Percentiles rank a stretch among this genome's conserved stretches.
Conservation (phyloP, 2,888 invertebrate genomes). For the Chouioia cunea region DNA sequence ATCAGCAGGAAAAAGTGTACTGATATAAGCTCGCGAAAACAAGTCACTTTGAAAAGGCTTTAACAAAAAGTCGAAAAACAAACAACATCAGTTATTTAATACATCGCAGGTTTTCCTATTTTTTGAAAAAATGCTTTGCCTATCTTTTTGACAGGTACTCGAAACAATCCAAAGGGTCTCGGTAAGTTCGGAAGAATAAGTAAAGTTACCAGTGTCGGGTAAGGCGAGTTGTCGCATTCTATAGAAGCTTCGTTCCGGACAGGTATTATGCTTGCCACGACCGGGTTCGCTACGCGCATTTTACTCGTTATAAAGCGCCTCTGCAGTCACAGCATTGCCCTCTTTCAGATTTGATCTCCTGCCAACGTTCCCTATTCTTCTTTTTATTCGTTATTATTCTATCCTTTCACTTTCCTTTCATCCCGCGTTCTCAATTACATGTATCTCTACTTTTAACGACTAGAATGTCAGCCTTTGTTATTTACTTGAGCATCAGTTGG, state of each 20-base stretch:
- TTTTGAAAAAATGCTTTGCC: no score
- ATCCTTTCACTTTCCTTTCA: neutral
- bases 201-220: slow-evolving; percentile 16
- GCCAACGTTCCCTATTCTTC: neutral
- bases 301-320: slow-evolving; percentile 30
- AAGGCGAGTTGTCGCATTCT: slow-evolving; percentile 15
- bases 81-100: no score
- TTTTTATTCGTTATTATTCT: neutral
- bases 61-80: no score
- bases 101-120: no score
- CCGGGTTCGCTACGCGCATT: slow-evolving; percentile 19
- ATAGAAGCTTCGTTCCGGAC: slow-evolving; percentile 45
- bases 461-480: slow-evolving; percentile 30
- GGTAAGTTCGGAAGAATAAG: slow-evolving; percentile 40
- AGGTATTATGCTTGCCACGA: slow-evolving; percentile 42
- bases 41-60: no score
- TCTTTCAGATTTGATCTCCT: no score
- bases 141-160: no score
- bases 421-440: slow-evolving; percentile 30
- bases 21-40: no score
- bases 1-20: no score
- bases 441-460: slow-evolving; percentile 1
- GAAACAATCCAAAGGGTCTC: no score
- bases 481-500: slow-evolving; percentile 4
- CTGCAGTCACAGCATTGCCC: no score